phyloP scores from a whole-genome alignment of 2,888 invertebrate genomes.

The Drosophila dives region DNA sequence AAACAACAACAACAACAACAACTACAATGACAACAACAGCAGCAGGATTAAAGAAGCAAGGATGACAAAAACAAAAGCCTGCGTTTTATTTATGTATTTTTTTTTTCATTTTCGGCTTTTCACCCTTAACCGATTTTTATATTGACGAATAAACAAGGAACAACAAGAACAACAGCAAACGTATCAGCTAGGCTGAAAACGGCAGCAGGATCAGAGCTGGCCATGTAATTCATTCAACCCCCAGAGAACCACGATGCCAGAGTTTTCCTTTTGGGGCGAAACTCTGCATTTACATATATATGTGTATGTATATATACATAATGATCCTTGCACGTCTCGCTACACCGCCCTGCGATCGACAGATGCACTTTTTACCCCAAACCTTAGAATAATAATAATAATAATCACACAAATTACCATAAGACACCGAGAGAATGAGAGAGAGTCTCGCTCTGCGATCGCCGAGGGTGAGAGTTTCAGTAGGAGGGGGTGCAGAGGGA shows the following conservation, averaged over 20 bases:
- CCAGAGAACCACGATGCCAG: background rate
- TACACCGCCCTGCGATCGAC: slow-evolving; percentile 60
- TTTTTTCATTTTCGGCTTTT: slow-evolving; percentile 1
- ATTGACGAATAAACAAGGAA: slow-evolving; percentile 45
- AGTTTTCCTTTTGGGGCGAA: background rate
- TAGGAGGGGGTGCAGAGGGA: background rate
- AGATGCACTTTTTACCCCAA: slow-evolving; percentile 70
- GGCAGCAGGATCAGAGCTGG: slow-evolving; percentile 25
- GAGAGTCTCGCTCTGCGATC: slow-evolving; percentile 7
- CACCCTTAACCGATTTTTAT: slow-evolving; percentile 48
- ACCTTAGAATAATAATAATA: slow-evolving; percentile 43
- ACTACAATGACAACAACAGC: slow-evolving; percentile 61
- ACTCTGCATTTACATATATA: background rate
- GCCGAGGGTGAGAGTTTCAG: slow-evolving; percentile 12
- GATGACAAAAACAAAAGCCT: slow-evolving; percentile 54
- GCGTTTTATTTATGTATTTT: background rate
- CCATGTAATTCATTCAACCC: slow-evolving; percentile 48
- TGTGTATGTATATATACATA: slow-evolving; percentile 37
- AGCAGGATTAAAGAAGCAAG: slow-evolving; percentile 64
- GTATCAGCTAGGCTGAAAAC: slow-evolving; percentile 6
- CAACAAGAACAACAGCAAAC: slow-evolving; percentile 29
- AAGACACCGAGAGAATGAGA: slow-evolving; percentile 51
- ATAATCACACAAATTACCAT: slow-evolving; percentile 77
- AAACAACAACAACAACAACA: slow-evolving; percentile 52
- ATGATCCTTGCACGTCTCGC: slow-evolving; percentile 68